Evolutionary conservation across 2,888 invertebrate genomes (phyloP).

Genomic region (Melikaiella ostensackeni): DNA sequence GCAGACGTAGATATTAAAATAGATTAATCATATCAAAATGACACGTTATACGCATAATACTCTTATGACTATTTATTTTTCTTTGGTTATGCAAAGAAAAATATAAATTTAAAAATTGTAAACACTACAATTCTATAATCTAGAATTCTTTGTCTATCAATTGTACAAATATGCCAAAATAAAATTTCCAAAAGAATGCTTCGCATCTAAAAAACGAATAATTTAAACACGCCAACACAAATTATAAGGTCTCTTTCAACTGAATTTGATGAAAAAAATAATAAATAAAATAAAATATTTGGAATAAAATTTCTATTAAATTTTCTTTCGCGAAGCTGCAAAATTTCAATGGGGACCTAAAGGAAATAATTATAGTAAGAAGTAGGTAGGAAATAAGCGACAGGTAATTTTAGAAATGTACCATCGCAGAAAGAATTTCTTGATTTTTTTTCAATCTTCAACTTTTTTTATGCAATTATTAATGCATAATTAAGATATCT

Average conservation of each 20-base stretch:
- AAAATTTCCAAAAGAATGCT: background rate
- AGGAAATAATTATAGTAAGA: background rate
- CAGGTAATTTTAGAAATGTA: background rate
- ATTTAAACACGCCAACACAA: background rate
- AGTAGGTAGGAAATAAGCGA: background rate
- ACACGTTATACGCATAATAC: background rate
- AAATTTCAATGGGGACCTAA: background rate
- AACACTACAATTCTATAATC: background rate
- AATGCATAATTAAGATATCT: too few species aligned
- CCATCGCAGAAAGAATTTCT: background rate
- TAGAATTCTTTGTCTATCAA: background rate
- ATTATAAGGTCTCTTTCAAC: background rate
- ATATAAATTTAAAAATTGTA: background rate
- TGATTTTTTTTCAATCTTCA: background rate
- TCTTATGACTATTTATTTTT: background rate
- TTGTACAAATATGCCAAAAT: background rate
- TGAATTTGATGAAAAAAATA: background rate
- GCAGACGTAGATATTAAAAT: conserved; percentile 10
- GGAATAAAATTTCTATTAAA: background rate
- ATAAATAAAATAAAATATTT: background rate
- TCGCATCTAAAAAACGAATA: background rate
- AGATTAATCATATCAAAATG: background rate
- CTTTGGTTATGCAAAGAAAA: background rate
- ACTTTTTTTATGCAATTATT: too few species aligned
- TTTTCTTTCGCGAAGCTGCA: background rate